phyloP scores from a whole-genome alignment of 2,113 vertebrate species.

The Seriola dumerili region DNA sequence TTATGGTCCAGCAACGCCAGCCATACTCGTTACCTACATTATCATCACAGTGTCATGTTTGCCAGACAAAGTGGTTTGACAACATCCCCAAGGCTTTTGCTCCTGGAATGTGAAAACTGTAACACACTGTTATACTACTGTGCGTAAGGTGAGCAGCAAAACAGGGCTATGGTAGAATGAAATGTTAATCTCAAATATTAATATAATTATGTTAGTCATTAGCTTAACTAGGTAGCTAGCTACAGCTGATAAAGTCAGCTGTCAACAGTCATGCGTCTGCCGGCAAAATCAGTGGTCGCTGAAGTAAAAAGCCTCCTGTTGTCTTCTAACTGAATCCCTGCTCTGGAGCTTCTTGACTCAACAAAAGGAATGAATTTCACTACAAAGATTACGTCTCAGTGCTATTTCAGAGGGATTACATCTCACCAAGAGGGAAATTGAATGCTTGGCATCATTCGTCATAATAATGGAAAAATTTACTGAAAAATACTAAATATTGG shows the following conservation, averaged over 20 bases:
- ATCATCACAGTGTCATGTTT: background rate
- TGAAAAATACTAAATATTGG: slow-evolving; percentile 13
- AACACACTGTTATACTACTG: background rate
- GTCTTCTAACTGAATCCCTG: background rate
- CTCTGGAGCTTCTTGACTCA: background rate
- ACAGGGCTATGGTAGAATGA: background rate
- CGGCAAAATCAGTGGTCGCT: background rate
- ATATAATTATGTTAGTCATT: background rate
- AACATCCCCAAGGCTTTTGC: background rate
- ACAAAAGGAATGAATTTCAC: background rate
- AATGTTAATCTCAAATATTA: background rate
- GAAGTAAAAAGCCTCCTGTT: background rate
- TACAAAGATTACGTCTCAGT: background rate
- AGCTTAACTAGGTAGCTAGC: background rate
- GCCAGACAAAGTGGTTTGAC: background rate
- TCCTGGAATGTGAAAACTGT: background rate
- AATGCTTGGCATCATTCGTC: slow-evolving; percentile 38
- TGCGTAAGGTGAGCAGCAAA: too few species aligned
- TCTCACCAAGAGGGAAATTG: background rate
- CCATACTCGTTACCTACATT: background rate
- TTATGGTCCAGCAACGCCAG: background rate
- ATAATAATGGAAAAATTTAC: slow-evolving; percentile 16
- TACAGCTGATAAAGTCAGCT: background rate
- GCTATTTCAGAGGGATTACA: slow-evolving; percentile 4
- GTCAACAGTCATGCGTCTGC: background rate